Conservation (phyloP, 2,797 vertebrate genomes). For the Micrastur ruficollis region DNA sequence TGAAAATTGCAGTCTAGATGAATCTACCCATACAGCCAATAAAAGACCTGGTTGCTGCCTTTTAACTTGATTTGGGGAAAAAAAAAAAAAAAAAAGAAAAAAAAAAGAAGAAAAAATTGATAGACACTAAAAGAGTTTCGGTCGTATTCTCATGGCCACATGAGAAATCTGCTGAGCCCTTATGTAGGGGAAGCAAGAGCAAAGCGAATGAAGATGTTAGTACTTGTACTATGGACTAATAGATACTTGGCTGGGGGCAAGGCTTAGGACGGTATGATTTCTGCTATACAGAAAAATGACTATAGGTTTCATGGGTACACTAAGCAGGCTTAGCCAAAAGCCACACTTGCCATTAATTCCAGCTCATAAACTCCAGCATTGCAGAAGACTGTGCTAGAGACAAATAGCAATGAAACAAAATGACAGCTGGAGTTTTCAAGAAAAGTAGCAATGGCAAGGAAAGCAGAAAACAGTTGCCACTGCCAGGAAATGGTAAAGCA, state of each 20-base stretch:
- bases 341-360: not conserved
- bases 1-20: not conserved
- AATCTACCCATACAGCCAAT: not conserved
- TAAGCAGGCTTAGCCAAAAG: not conserved
- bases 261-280: not conserved
- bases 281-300: not conserved
- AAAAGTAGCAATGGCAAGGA: not conserved
- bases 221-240: not conserved
- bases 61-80: not conserved
- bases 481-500: not conserved
- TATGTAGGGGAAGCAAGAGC: fast-evolving
- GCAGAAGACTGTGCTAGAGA: not conserved
- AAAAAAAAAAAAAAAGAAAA: not conserved
- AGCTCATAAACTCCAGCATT: not conserved
- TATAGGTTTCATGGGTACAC: not conserved
- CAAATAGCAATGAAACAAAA: not conserved
- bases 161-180: not conserved
- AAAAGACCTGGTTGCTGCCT: not conserved
- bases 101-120: not conserved
- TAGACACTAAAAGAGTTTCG: not conserved
- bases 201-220: not conserved
- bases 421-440: not conserved
- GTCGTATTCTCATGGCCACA: too few species aligned
- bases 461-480: not conserved
- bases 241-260: not conserved